Conservation (phyloP, 2,797 vertebrate species). For the Acanthopagrus latus region DNA sequence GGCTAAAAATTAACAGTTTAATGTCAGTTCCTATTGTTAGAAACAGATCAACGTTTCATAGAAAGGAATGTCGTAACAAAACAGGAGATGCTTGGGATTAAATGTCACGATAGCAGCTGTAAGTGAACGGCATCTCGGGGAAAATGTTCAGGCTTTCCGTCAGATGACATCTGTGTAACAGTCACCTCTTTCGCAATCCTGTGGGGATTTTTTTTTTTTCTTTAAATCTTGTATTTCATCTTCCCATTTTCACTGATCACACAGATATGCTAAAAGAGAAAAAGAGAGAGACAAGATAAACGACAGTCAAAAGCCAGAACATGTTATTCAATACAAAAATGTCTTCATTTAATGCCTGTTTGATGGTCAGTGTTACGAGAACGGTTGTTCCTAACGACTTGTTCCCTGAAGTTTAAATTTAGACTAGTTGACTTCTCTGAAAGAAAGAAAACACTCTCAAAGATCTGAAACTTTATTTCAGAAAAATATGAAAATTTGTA, state of each 20-base stretch:
- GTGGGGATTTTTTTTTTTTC: conserved; percentile 58
- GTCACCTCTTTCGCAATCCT: conserved; percentile 12
- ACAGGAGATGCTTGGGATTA: conserved; percentile 48
- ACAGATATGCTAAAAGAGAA: conserved; percentile 91
- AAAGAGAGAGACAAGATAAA: conserved; percentile 42
- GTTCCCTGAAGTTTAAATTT: not conserved
- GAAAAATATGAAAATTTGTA: too few relatives aligned
- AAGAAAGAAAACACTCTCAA: too few relatives aligned
- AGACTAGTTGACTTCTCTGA: too few relatives aligned
- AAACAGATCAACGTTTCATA: conserved; percentile 30
- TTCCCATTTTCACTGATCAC: conserved; percentile 93
- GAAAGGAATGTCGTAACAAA: conserved; percentile 50
- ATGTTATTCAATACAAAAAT: conserved; percentile 8
- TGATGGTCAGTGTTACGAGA: not conserved
- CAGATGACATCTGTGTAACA: conserved; percentile 49
- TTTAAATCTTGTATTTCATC: conserved; percentile 92
- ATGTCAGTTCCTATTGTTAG: conserved; percentile 38
- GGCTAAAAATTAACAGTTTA: conserved; percentile 31
- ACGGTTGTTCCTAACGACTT: not conserved
- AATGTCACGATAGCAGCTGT: conserved; percentile 62
- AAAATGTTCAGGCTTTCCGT: conserved; percentile 54
- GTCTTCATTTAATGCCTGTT: conserved; percentile 3
- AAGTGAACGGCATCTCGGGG: conserved; percentile 33
- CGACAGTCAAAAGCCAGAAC: conserved; percentile 23
- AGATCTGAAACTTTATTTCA: too few relatives aligned